Percentiles rank a stretch among this genome's conserved stretches.
phyloP scores from a whole-genome alignment of 2,888 invertebrate genomes.

The Lasioglossum villosulum region DNA sequence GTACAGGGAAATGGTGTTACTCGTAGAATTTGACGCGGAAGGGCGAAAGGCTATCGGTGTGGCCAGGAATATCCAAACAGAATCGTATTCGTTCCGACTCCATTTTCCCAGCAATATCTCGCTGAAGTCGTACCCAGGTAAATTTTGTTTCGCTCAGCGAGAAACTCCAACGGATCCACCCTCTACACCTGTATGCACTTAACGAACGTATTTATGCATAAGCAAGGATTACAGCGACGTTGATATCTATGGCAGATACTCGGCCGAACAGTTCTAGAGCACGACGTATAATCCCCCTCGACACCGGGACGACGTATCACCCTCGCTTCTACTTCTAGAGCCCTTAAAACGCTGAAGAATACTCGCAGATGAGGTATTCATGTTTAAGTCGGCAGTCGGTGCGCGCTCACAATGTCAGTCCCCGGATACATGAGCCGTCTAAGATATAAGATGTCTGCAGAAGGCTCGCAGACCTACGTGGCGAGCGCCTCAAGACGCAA shows the following conservation, averaged over 20 bases:
- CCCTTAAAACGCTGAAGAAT: slow-evolving; percentile 20
- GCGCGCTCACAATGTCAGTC: neutral
- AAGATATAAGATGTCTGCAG: neutral
- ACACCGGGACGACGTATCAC: neutral
- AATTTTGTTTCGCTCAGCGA: neutral
- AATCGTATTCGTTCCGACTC: neutral
- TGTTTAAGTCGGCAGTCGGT: slow-evolving; percentile 6
- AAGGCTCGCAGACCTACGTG: neutral
- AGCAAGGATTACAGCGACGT: neutral
- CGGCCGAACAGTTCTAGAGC: neutral
- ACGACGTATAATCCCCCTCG: neutral
- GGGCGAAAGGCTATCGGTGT: neutral
- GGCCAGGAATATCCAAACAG: neutral
- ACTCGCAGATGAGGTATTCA: slow-evolving; percentile 27
- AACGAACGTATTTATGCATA: slow-evolving; percentile 6
- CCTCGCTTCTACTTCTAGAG: slow-evolving; percentile 1
- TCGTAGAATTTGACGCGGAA: neutral
- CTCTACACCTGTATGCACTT: neutral
- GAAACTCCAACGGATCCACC: neutral
- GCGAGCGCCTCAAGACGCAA: neutral
- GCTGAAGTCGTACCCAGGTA: neutral
- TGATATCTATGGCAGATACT: neutral
- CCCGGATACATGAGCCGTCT: neutral
- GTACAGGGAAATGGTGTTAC: neutral
- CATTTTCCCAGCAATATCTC: neutral